Percentiles rank a stretch among this genome's conserved stretches.
Conservation (phyloP, 2,113 vertebrate genomes). For the Cyprinodon variegatus region DNA sequence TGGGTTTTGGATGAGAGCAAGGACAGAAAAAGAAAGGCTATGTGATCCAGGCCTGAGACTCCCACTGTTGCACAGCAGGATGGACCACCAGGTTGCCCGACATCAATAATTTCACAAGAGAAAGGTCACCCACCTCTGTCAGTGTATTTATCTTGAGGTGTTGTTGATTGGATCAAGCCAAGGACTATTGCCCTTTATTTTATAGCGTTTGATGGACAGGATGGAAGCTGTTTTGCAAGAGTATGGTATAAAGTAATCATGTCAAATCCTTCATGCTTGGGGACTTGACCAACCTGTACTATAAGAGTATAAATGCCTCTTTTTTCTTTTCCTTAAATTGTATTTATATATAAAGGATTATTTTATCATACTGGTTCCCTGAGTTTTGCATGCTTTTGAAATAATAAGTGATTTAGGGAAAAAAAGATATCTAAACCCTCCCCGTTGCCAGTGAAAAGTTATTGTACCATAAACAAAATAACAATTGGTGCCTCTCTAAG, state of each 20-base stretch:
- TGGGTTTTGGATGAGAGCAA: conserved; percentile 26
- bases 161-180: conserved; percentile 40
- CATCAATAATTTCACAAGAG: conserved; percentile 59
- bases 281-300: conserved; percentile 15
- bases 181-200: conserved; percentile 15
- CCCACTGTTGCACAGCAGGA: conserved; percentile 14
- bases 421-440: too few species aligned
- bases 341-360: neutral
- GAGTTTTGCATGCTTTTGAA: neutral
- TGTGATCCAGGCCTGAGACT: conserved; percentile 26
- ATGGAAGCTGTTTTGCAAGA: conserved; percentile 23
- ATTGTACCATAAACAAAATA: too few species aligned
- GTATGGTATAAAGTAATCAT: conserved; percentile 27
- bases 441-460: too few species aligned
- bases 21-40: conserved; percentile 28
- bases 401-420: neutral
- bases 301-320: neutral
- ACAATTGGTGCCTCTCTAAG: too few species aligned
- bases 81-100: conserved; percentile 20
- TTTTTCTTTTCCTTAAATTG: neutral
- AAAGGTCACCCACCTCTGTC: conserved; percentile 55
- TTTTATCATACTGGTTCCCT: too few species aligned
- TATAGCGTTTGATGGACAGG: conserved; percentile 33
- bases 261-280: conserved; percentile 21
- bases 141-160: conserved; percentile 39